These are phyloP conservation scores for Chironex yamaguchii DNA, from an alignment of 30 jellyfish, hydroid and myxozoan species.

Conservation along the genomic window DNA sequence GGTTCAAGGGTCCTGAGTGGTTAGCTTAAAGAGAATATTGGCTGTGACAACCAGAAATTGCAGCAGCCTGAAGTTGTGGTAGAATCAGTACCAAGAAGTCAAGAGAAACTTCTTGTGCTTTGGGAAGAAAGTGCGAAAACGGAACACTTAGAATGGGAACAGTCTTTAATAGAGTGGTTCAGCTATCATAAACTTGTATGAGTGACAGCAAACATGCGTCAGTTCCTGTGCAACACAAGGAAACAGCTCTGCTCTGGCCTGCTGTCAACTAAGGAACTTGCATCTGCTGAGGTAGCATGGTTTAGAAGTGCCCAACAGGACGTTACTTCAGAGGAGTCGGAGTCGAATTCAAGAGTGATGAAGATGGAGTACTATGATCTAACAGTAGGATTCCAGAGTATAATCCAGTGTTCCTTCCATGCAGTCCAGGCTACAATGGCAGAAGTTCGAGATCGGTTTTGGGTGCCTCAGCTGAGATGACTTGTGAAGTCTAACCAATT, in stretches of 20 bases:
- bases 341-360: background rate
- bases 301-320: background rate
- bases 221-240: too few relatives aligned
- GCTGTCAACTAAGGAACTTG: background rate
- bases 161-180: too few relatives aligned
- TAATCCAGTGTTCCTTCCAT: conserved; percentile 15
- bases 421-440: conserved; percentile 48
- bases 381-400: conserved; percentile 34
- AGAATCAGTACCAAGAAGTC: too few relatives aligned
- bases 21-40: too few relatives aligned
- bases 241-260: too few relatives aligned
- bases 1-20: background rate
- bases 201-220: too few relatives aligned
- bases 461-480: conserved; percentile 59
- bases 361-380: conserved; percentile 15
- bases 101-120: too few relatives aligned
- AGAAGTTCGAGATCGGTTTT: conserved; percentile 12
- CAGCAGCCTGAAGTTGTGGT: too few relatives aligned
- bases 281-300: background rate
- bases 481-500: conserved; percentile 6
- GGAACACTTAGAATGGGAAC: too few relatives aligned
- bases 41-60: too few relatives aligned
- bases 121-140: too few relatives aligned
- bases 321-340: background rate
- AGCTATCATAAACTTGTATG: too few relatives aligned